phyloP scores from a whole-genome alignment of 2,888 invertebrate species.

The Conchocele bisecta region DNA sequence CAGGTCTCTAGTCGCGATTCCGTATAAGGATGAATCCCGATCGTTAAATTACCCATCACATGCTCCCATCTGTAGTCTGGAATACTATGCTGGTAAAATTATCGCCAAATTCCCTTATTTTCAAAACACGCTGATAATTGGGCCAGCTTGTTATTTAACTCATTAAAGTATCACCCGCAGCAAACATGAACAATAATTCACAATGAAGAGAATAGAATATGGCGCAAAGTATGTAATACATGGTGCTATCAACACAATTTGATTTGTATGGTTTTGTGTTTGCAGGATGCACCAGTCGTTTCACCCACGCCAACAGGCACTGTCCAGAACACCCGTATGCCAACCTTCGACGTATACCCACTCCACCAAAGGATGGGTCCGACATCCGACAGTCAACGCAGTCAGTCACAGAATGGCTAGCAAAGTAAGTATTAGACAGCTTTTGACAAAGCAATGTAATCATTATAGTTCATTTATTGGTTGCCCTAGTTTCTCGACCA shows the following conservation, averaged over 20 bases:
- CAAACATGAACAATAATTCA: no score
- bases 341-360: conserved; percentile 73
- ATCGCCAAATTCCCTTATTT: no score
- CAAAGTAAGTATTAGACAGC: conserved; percentile 46
- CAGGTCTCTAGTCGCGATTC: no score
- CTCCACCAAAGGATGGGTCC: conserved; percentile 47
- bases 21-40: no score
- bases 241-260: neutral
- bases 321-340: conserved; percentile 89
- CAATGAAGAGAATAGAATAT: no score
- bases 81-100: no score
- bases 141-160: no score
- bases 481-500: no score
- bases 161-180: no score
- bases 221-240: neutral
- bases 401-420: conserved; percentile 64
- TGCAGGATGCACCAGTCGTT: conserved; percentile 86
- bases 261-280: conserved; percentile 52
- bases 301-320: conserved; percentile 90
- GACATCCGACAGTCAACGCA: conserved; percentile 54
- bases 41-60: no score
- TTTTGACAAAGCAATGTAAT: neutral
- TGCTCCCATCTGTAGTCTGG: no score
- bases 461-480: neutral
- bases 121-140: no score